Evolutionary conservation across 2,797 vertebrate genomes (phyloP), one percentile per base, ranked within the genome.

Genomic region (Poecilia picta): DNA sequence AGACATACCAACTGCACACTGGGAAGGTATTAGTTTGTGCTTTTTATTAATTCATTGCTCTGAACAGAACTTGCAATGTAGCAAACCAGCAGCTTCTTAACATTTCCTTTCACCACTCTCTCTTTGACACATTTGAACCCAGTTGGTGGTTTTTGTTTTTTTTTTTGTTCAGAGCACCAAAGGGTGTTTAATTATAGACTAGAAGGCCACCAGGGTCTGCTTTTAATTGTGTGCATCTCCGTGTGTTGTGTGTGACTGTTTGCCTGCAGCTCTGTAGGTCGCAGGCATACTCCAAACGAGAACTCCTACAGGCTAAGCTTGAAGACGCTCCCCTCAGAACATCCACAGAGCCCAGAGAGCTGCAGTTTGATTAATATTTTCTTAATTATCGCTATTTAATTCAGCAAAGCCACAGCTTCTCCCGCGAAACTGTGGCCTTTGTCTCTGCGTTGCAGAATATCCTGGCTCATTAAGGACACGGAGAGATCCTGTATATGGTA

Each of bases 321-420:
- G 86, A 93, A 94, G 96, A 93, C 36, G 80, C 45, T 49, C 90
- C 89, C 88, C 84, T 85, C 83, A 84, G 83, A 89, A 85, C 89
- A 83, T 83, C 86, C 57, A 74, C 85, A 85, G 73, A 92, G 89
- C 85, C 43, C 36, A 80, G 80, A 90, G 88, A 88, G 87, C 83
- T 87, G 81, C 75, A 88, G 90, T 93, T 95, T 92, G 92, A 94
- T 95, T 94, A 92, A 95, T 95, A 94, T 95, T 95, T 95, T 92
- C 93, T 94, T 95, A 94, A 96, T 96, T 96, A 94, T 94, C 92
- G 91, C 94, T 95, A 92, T 95, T 95, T 94, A 92, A 93, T 95
- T 89, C 93, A 86, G 87, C 77, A 88, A 89, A 91, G 85, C 77
- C 89, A 62, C 73, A 74, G 85, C 83, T 77, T 88, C 84, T 91